Conservation (phyloP, 2,797 vertebrate species). For the Lepilemur ruficaudatus region DNA sequence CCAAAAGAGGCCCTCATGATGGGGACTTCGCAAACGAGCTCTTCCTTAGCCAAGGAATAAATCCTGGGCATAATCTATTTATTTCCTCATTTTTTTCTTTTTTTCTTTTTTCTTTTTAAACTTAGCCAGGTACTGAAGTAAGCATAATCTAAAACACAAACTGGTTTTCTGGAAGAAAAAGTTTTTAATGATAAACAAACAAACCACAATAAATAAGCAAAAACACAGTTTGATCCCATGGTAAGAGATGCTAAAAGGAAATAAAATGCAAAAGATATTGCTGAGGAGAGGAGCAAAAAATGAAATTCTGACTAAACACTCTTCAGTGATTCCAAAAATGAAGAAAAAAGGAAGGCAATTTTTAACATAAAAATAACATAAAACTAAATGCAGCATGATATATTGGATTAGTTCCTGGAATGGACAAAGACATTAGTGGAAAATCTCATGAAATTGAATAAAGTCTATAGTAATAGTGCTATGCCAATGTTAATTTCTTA, state of each 20-base stretch:
- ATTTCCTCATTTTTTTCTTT: no score
- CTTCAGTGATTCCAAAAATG: neutral
- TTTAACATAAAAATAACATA: neutral
- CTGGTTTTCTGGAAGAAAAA: neutral
- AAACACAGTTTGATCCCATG: neutral
- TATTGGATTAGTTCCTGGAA: neutral
- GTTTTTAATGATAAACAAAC: neutral
- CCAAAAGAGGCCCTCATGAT: neutral
- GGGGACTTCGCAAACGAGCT: neutral
- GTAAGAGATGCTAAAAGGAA: neutral
- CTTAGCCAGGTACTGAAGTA: no score
- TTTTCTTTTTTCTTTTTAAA: no score
- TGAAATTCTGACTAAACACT: neutral
- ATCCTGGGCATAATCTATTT: neutral
- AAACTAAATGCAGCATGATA: neutral
- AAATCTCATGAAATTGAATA: neutral
- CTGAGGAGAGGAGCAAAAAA: neutral
- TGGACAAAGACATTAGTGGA: neutral
- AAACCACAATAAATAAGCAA: neutral
- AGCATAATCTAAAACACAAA: neutral
- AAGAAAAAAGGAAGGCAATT: neutral
- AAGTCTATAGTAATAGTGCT: neutral
- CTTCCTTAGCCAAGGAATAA: neutral
- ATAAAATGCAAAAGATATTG: neutral
- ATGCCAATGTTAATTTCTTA: neutral